Evolutionary conservation across 2,797 vertebrate species (phyloP).

Genomic region (Remorina albescens): DNA sequence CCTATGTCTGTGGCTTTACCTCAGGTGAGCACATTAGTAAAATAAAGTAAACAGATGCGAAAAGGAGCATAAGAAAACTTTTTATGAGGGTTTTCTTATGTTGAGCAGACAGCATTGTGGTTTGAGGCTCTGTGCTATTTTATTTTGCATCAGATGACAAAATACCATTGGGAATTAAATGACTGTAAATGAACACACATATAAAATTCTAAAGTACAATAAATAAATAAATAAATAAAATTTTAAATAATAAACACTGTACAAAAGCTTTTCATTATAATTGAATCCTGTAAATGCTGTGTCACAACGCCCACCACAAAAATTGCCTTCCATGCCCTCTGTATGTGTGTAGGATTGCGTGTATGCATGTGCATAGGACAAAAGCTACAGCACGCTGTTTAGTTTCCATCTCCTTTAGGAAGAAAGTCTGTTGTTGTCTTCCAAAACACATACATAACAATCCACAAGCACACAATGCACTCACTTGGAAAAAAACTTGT

Average conservation of each 20-base stretch:
- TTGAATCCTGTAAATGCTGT: conserved; percentile 58
- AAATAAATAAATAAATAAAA: too few relatives aligned
- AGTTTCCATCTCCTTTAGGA: conserved; percentile 64
- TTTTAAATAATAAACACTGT: conserved; percentile 18
- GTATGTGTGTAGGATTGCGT: conserved; percentile 45
- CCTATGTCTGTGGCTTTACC: background rate
- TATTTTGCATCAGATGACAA: conserved; percentile 1
- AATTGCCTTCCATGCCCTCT: conserved; percentile 60
- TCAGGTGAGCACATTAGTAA: background rate
- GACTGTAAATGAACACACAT: conserved; percentile 47
- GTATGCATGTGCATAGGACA: conserved; percentile 48
- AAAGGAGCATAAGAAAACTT: background rate
- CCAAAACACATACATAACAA: conserved; percentile 58
- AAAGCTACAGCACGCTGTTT: conserved; percentile 66
- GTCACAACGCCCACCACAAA: conserved; percentile 68
- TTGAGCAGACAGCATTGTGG: background rate
- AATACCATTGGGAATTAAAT: conserved; percentile 37
- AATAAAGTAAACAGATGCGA: background rate
- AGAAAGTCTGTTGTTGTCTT: conserved; percentile 76
- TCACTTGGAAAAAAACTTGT: conserved; percentile 67
- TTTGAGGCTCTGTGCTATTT: background rate
- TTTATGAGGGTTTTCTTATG: too few relatives aligned
- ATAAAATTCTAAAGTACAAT: conserved; percentile 31
- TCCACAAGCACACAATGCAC: conserved; percentile 58
- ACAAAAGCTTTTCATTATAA: conserved; percentile 57